Evolutionary conservation across 2,113 vertebrate species (phyloP), one percentile per base, ranked within the genome.

Genomic region (Larimichthys polyactis): DNA sequence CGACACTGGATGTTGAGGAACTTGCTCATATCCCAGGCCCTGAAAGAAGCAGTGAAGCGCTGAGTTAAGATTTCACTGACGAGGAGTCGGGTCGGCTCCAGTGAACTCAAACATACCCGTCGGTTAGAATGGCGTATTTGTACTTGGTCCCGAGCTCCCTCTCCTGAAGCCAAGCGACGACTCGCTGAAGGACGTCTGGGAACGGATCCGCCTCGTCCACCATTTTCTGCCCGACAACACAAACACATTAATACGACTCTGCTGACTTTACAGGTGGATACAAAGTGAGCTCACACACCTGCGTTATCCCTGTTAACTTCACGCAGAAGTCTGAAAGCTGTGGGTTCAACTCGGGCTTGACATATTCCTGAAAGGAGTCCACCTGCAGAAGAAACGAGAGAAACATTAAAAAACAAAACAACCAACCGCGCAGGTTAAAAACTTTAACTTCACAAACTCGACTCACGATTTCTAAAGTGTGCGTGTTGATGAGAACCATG

Each of bases 1-100:
- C 93, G 95, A 87, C 98, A 99, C 90, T 99, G 98, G 81, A 96
- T 98, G 85, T 97, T 97, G 82, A 99, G 92, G 91, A 99, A 99
- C 87, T 99, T 99, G 92, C 97, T 97, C 98, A 99, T 99, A 79
- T 99, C 98, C 98, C 98, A 99, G 7, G 98, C 97, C 12, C 98
- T 99, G 79, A 14, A 57, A 19, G 15, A 55, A 40, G n/a, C n/a
- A n/a, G n/a, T n/a, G n/a, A n/a, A n/a, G n/a, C n/a, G n/a, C n/a
- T n/a, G n/a, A n/a, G 32, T 10, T 29, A 10, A 40, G 19, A 7
- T 40, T 20, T 57, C 9, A 57, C 11, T 17, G 29, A 60, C 3
- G 2, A 6, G 48, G n/a, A 12, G 12, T 14, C 14, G 4, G 14
- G 12, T 46, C 3, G 36, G 4, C 27, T 27, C 5, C 1, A 7